A percentile compares a stretch with the other conserved stretches of the same genome.
phyloP scores from a whole-genome alignment of 2,888 invertebrate genomes.

The Corythucha ciliata region DNA sequence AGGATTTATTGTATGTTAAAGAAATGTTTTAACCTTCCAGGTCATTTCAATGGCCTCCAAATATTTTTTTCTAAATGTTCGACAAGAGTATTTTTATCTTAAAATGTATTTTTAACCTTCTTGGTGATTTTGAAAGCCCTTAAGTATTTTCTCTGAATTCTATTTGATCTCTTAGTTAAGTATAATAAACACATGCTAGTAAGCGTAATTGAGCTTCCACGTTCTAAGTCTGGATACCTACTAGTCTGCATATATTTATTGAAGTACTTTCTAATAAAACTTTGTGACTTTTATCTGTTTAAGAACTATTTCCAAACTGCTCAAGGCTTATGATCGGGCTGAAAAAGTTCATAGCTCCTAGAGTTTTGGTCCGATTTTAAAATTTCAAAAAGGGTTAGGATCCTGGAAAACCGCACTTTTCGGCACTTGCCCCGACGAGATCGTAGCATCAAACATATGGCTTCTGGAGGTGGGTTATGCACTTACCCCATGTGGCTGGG shows the following conservation, averaged over 20 bases:
- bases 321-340: slow-evolving; percentile 3
- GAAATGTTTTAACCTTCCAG: background rate
- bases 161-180: no score
- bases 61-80: no score
- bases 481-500: slow-evolving; percentile 2
- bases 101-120: no score
- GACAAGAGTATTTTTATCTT: no score
- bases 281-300: slow-evolving; percentile 2
- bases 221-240: slow-evolving; percentile 5
- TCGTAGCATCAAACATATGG: background rate
- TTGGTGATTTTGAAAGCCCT: no score
- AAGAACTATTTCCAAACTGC: slow-evolving; percentile 3
- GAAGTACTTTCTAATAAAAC: no score
- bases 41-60: slow-evolving; percentile 2
- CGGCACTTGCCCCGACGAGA: background rate
- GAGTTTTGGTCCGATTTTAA: slow-evolving; percentile 5
- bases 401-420: background rate
- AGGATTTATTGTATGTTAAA: no score
- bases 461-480: background rate
- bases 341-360: background rate
- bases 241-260: no score
- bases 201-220: no score
- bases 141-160: no score
- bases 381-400: background rate
- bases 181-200: no score